Base-by-base conservation (phyloP, 2,888 invertebrate species). In the Dioctria rufipes region DNA sequence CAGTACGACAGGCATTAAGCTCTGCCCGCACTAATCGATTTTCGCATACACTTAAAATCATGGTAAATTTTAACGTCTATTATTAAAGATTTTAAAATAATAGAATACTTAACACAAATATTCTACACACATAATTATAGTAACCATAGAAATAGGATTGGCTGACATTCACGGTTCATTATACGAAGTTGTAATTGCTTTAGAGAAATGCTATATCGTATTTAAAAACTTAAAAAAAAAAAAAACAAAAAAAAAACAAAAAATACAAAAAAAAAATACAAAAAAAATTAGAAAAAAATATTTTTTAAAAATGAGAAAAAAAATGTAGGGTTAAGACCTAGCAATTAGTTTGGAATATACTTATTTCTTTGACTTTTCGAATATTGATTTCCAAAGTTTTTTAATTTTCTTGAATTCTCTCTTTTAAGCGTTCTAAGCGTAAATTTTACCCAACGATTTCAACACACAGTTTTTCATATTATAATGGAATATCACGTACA, bases 161-260 rank as follows among this genome's bases (percentile, higher is more conserved):
- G 75, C 75, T 75, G 75, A 75, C 58, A 43, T 13, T 71, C 54
- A 71, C 61, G 61, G 61, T 75, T 75, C 60, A 75, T 75, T 25
- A 42, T 43, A 71, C 60, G 43, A 43, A 58, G 11, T 77, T 77
- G 82, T 81, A 80, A 80, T 82, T 78, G 69, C 63, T 80, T 80
- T 80, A 61, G 80, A 82, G 85, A 84, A 85, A 84, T 82, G 80
- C 81, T 80, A 46, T 83, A 82, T 82, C 80, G 80, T 83, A 83
- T 78, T 81, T 84, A 83, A 81, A 83, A 81, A 80, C 73, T 81
- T 80, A 73, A 73, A 67, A 80, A 80, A 83, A 77, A 67, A 67
- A 80, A 82, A 80, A 78, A 63, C 80, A 82, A 80, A 81, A 81
- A 83, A 83, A 82, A 81, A 80, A 77, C 61, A 67, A 54, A 80